These are phyloP conservation scores for Myopa tessellatipennis DNA, from an alignment of 2,888 invertebrate species.

Conservation along the genomic window DNA sequence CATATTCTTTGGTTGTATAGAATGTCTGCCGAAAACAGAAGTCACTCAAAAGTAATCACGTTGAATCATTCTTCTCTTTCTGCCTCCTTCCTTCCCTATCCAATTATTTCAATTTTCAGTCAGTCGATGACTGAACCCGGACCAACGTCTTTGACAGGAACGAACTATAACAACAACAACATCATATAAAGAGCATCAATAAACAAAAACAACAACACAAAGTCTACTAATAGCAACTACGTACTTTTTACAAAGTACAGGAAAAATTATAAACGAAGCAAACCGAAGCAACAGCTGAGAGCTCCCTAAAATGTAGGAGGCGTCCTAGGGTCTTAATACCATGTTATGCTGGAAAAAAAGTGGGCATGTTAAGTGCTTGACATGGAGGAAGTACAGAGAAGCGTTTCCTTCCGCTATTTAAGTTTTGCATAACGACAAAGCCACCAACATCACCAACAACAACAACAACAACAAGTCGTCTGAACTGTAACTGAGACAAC, in stretches of 20 bases:
- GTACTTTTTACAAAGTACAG: background rate
- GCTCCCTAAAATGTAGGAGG: background rate
- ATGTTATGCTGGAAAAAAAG: background rate
- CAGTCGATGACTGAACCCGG: too few relatives aligned
- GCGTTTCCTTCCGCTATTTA: constrained; percentile 37
- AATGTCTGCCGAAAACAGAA: too few relatives aligned
- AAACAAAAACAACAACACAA: constrained; percentile 13
- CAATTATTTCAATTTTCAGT: too few relatives aligned
- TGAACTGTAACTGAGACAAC: constrained; percentile 11
- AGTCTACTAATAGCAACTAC: background rate
- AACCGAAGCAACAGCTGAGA: background rate
- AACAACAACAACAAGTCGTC: constrained; percentile 18
- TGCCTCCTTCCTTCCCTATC: too few relatives aligned
- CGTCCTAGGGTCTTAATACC: background rate
- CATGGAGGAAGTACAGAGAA: constrained; percentile 24
- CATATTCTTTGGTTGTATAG: too few relatives aligned
- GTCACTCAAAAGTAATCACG: too few relatives aligned
- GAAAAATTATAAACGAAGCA: background rate
- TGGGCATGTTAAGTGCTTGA: constrained; percentile 17
- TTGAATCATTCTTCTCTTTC: too few relatives aligned
- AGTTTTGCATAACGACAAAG: constrained; percentile 35
- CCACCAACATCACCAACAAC: constrained; percentile 14
- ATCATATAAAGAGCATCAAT: background rate
- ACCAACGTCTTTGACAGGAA: too few relatives aligned
- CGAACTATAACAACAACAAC: too few relatives aligned